Percentiles rank a stretch among this genome's conserved stretches.
Conservation (phyloP, 2,888 invertebrate genomes). For the Maniola hyperantus region DNA sequence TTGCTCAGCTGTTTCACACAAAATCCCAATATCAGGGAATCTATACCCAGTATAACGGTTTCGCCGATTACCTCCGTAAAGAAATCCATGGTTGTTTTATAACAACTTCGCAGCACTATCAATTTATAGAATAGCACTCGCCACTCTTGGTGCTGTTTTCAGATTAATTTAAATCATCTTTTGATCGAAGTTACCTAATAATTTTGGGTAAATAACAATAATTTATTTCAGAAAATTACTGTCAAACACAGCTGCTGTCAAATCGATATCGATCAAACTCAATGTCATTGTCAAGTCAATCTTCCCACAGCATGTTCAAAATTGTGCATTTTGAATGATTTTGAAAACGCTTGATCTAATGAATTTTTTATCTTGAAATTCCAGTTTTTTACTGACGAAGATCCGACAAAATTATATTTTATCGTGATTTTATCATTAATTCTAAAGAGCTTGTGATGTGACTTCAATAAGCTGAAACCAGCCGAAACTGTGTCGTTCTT, state of each 20-base stretch:
- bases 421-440: too few relatives aligned
- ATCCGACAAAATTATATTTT: too few relatives aligned
- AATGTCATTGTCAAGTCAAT: too few relatives aligned
- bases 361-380: too few relatives aligned
- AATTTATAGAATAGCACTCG: conserved; percentile 21
- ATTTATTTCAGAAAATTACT: neutral
- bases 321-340: too few relatives aligned
- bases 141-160: neutral
- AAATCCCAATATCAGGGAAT: conserved; percentile 87
- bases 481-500: too few relatives aligned
- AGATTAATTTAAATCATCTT: neutral
- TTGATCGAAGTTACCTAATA: conserved; percentile 1
- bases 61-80: conserved; percentile 84
- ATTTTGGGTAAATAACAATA: conserved; percentile 11
- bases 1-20: conserved; percentile 89
- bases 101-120: conserved; percentile 18
- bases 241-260: neutral
- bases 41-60: conserved; percentile 88
- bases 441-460: too few relatives aligned
- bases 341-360: too few relatives aligned
- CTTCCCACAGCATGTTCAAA: too few relatives aligned
- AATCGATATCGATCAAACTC: too few relatives aligned
- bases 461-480: too few relatives aligned
- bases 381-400: too few relatives aligned
- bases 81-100: conserved; percentile 84